Conservation (phyloP, 2,113 vertebrate species). For the Dasyurus viverrinus region DNA sequence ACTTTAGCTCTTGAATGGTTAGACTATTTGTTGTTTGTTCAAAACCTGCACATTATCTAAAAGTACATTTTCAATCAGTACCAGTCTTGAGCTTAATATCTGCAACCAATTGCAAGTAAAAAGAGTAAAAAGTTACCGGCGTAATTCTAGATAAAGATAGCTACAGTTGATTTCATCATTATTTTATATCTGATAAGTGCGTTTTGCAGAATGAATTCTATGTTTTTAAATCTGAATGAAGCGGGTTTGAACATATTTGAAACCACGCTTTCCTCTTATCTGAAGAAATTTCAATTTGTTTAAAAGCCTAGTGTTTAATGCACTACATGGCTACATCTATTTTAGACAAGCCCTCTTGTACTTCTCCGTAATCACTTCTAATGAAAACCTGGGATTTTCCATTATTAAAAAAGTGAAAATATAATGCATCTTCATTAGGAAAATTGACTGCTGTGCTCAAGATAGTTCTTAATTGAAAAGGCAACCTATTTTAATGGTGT, state of each 20-base stretch:
- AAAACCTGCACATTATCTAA: conserved; percentile 65
- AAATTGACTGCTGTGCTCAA: conserved; percentile 86
- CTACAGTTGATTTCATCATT: conserved; percentile 74
- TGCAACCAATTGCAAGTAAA: conserved; percentile 68
- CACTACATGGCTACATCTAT: conserved; percentile 73
- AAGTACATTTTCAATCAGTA: conserved; percentile 68
- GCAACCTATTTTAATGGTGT: conserved; percentile 89
- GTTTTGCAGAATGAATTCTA: conserved; percentile 66
- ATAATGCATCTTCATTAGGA: conserved; percentile 87
- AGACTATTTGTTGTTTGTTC: conserved; percentile 68
- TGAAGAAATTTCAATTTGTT: conserved; percentile 85
- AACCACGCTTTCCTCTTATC: conserved; percentile 73
- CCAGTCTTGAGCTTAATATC: conserved; percentile 71
- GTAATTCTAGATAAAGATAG: conserved; percentile 74
- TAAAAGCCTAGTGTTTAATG: conserved; percentile 82
- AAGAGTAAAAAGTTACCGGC: conserved; percentile 75
- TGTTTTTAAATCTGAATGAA: conserved; percentile 81
- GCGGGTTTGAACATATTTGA: conserved; percentile 66
- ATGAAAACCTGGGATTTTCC: conserved; percentile 85
- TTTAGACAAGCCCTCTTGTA: conserved; percentile 78
- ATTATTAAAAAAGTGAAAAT: conserved; percentile 81
- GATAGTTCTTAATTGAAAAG: conserved; percentile 89
- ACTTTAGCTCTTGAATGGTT: conserved; percentile 73
- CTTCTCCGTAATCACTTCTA: conserved; percentile 83
- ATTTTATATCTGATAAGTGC: conserved; percentile 75